phyloP scores from a whole-genome alignment of 1,140 invertebrate genomes.

The Aricia agestis region DNA sequence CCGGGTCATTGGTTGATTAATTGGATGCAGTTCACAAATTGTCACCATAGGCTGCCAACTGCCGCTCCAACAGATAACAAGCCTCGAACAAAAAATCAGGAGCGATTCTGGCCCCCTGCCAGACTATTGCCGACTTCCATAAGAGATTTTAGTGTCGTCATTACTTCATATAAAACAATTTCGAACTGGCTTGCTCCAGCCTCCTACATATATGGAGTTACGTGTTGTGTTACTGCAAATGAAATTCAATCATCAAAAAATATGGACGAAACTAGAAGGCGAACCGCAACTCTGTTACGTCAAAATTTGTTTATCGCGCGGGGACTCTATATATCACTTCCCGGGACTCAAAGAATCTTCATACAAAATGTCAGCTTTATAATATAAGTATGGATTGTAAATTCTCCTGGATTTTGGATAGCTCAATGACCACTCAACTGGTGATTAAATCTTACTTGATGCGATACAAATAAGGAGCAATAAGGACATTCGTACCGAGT shows the following conservation, averaged over 20 bases:
- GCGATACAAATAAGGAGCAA: slow-evolving; percentile 10
- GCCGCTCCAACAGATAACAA: neutral
- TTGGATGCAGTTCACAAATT: slow-evolving; percentile 12
- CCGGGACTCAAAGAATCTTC: too few species aligned
- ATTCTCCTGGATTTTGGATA: neutral
- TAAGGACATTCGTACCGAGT: neutral
- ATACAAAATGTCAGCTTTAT: too few species aligned
- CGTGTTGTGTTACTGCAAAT: too few species aligned
- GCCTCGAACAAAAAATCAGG: slow-evolving; percentile 2
- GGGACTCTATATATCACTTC: too few species aligned
- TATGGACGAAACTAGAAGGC: too few species aligned
- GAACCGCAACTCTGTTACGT: too few species aligned
- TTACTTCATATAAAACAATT: neutral
- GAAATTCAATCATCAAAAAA: too few species aligned
- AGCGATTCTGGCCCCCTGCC: neutral
- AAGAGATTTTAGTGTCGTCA: neutral
- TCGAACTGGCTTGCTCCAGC: neutral
- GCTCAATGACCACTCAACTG: neutral
- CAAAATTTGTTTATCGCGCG: too few species aligned
- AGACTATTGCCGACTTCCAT: neutral
- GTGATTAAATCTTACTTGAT: neutral
- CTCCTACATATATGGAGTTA: too few species aligned
- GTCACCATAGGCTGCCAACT: slow-evolving; percentile 9
- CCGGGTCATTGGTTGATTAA: neutral
- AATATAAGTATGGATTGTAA: too few species aligned